These are phyloP conservation scores for Heptascelio sp. DNA, from an alignment of 2,888 invertebrate species.

Conservation along the genomic window DNA sequence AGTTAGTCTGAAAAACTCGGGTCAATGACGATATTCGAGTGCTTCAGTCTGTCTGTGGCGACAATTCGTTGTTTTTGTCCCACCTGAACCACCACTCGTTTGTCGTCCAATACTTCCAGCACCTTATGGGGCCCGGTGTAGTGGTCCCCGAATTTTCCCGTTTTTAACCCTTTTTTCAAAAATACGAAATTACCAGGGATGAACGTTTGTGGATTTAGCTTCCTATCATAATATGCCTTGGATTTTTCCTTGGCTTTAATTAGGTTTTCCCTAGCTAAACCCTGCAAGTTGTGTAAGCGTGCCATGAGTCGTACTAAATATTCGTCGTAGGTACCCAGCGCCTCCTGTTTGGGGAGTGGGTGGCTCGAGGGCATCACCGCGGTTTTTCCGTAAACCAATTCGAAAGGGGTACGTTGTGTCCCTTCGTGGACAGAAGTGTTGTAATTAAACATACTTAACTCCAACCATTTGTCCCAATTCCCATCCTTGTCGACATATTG, in stretches of 20 bases:
- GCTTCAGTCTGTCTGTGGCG: neutral
- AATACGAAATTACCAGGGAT: neutral
- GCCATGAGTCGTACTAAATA: neutral
- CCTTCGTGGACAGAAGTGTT: neutral
- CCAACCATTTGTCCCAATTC: neutral
- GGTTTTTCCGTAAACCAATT: neutral
- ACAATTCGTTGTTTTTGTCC: neutral
- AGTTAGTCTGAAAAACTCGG: too few species aligned
- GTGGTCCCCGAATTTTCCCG: conserved; percentile 51
- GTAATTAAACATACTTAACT: neutral
- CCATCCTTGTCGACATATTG: neutral
- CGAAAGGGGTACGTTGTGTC: neutral
- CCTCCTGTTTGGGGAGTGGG: neutral
- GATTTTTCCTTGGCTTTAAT: neutral
- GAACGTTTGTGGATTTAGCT: neutral
- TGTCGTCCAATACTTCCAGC: conserved; percentile 24
- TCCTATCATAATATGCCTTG: neutral
- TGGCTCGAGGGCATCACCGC: neutral
- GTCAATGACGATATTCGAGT: neutral
- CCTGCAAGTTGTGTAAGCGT: neutral
- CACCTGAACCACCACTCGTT: neutral
- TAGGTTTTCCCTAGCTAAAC: neutral
- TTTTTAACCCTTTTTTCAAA: conserved; percentile 6
- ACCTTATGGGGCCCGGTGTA: conserved; percentile 58
- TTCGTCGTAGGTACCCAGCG: neutral